Evolutionary conservation across 1,140 invertebrate genomes (phyloP), one percentile per base, ranked within the genome.

Genomic region (Drosophila nikananu): DNA sequence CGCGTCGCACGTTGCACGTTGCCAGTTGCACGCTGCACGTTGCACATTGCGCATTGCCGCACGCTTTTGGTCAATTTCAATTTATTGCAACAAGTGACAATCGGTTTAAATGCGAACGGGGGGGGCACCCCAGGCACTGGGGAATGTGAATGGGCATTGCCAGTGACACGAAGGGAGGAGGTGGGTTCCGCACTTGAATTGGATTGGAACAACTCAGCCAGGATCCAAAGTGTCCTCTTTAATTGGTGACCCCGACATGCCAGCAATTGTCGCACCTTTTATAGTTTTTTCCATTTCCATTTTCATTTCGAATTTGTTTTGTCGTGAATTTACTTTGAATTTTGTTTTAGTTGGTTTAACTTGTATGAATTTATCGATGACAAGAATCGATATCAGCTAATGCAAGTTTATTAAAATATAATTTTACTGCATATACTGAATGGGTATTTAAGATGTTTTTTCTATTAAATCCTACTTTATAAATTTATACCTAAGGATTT

Each of bases 61-160:
- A 78, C 66, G 77, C 77, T 79, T 71, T 79, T 79, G 77, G 76
- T 79, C 76, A 79, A 79, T 79, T 79, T 79, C 77, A 79, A 79
- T 79, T 79, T 79, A 79, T 79, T 79, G 61, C 77, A 79, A 79
- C 77, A 73, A 79, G 76, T 78, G 67, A 79, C 77, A 72, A 59
- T 70, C 76, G 73, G 41, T 21, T 57, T 75, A 75, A 61, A 68
- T 59, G 75, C 41, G 55, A 57, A 39, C 54, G 32, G 32, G 52
- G 32, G 52, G 17, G 32, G 32, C 12, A 32, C 8, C 30, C 30
- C 30, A 7, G 30, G 30, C 0, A 35, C 32, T 13, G 27, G 42
- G 32, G 62, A 68, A 66, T 68, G 65, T 51, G 65, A 70, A 70
- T 70, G 46, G 66, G 37, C 15, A 52, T 68, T 70, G 68, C 39